phyloP scores from a whole-genome alignment of 2,797 vertebrate species.

The Centropyge bicolor region DNA sequence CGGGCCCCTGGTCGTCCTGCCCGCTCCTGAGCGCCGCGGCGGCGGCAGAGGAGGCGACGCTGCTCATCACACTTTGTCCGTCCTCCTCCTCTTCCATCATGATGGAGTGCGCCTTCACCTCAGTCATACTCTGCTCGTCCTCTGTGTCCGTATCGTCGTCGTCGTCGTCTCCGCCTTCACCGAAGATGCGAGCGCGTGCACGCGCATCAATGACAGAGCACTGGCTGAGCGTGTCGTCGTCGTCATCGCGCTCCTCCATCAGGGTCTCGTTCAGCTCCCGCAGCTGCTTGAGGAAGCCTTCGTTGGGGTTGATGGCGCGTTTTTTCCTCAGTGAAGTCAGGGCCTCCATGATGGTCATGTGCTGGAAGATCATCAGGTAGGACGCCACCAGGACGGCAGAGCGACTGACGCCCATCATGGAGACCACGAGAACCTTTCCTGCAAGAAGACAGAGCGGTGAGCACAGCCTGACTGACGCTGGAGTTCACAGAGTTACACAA shows the following conservation, averaged over 20 bases:
- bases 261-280: conserved; percentile 93
- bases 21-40: conserved; percentile 58
- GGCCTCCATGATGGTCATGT: conserved; percentile 93
- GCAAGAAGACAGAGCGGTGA: neutral
- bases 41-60: conserved; percentile 80
- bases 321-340: conserved; percentile 91
- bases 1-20: neutral
- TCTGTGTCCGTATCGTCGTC: conserved; percentile 68
- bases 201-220: conserved; percentile 85
- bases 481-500: neutral
- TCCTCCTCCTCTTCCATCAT: conserved; percentile 95
- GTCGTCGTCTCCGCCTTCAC: conserved; percentile 30
- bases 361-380: conserved; percentile 99
- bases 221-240: conserved; percentile 87
- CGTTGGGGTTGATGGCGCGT: conserved; percentile 93
- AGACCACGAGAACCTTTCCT: conserved; percentile 96
- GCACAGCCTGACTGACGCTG: neutral
- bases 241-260: conserved; percentile 91
- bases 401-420: conserved; percentile 97
- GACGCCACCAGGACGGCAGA: conserved; percentile 92
- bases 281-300: conserved; percentile 96
- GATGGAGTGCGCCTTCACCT: conserved; percentile 89
- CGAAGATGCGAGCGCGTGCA: conserved; percentile 72
- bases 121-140: conserved; percentile 84
- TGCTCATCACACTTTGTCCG: conserved; percentile 87